These are phyloP conservation scores for Ochotona curzoniae DNA, from an alignment of 2,113 vertebrate species.

Conservation along the genomic window DNA sequence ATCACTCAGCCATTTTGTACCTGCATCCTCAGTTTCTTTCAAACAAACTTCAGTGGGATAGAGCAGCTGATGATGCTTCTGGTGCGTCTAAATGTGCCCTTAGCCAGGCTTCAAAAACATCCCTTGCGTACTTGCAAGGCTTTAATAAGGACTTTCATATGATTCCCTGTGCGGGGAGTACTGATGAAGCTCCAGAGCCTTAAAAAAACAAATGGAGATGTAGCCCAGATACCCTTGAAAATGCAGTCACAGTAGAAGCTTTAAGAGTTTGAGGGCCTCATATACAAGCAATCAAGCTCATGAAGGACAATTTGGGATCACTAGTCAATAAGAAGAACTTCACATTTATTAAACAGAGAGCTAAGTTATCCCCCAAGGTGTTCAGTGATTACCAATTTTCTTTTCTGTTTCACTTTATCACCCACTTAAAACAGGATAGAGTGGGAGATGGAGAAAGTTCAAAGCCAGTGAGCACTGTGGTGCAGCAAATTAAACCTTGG, in stretches of 20 bases:
- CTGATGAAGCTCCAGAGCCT: neutral
- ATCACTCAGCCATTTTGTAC: constrained; percentile 71
- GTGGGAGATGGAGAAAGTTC: neutral
- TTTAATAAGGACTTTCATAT: neutral
- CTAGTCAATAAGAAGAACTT: neutral
- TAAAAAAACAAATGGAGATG: neutral
- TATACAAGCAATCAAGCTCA: neutral
- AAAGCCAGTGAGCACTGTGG: too few species aligned
- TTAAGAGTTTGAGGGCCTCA: neutral
- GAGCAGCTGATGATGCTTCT: neutral
- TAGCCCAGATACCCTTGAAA: neutral
- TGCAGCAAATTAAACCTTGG: too few species aligned
- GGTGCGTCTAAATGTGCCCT: neutral
- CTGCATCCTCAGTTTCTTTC: constrained; percentile 42
- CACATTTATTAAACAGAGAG: neutral
- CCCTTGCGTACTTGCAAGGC: neutral
- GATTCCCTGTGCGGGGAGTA: neutral
- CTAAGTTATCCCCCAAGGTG: neutral
- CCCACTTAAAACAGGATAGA: neutral
- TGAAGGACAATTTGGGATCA: neutral
- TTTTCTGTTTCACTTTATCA: neutral
- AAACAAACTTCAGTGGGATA: constrained; percentile 28
- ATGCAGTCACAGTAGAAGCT: neutral
- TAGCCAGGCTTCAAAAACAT: neutral
- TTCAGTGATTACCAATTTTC: neutral